Conservation (phyloP, 2,888 invertebrate species). For the Horisme vitalbata region DNA sequence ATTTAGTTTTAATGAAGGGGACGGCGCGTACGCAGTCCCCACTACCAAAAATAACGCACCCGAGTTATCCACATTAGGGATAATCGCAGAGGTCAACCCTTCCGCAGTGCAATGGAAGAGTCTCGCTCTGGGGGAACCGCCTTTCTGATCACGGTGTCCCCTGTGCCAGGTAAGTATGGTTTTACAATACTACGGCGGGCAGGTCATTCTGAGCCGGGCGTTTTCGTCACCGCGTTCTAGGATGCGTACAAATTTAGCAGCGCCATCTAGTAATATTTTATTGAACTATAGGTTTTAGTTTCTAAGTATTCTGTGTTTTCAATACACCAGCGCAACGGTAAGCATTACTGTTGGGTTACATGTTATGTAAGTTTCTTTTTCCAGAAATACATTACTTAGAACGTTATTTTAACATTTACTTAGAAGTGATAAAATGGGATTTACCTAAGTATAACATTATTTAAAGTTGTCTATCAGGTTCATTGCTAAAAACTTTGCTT, state of each 20-base stretch:
- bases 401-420: no score
- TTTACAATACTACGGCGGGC: not conserved
- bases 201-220: not conserved
- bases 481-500: no score
- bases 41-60: not conserved
- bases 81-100: not conserved
- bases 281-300: not conserved
- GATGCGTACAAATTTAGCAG: not conserved
- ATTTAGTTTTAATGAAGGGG: not conserved
- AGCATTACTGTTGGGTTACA: no score
- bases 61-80: not conserved
- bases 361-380: no score
- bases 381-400: no score
- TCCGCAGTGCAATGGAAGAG: not conserved
- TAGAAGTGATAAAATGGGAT: no score
- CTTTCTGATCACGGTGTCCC: not conserved
- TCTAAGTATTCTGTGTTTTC: not conserved
- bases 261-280: not conserved
- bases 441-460: no score
- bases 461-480: no score
- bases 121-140: not conserved
- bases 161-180: not conserved
- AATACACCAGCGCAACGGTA: no score
- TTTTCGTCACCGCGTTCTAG: constrained; percentile 1
- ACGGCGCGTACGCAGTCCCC: not conserved